Base-by-base conservation (phyloP, 2,888 invertebrate species). In the Cerceris ruficornis region DNA sequence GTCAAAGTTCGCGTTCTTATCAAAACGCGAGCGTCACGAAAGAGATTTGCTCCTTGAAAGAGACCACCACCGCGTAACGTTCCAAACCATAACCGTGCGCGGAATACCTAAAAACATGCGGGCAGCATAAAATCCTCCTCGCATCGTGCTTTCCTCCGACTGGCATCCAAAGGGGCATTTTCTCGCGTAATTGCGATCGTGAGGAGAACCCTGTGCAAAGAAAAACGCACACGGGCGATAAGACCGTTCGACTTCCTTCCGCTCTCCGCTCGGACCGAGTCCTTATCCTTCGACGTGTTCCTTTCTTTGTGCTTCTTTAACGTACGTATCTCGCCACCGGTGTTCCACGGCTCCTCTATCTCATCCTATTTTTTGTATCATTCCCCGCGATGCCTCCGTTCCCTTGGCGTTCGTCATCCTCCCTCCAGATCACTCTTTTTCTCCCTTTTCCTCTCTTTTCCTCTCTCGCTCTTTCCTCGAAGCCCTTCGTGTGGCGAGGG, bases 401-500 rank as follows among this genome's bases (percentile, higher is more conserved):
- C 70, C 71, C 58, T 65, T 49, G 70, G 74, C 69, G 78, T 77
- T 70, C 75, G 75, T 82, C 81, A 76, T 69, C 50, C 80, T 39
- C 61, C 52, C 49, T 11, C 60, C 50, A 43, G 55, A 50, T 62
- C 75, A n/a, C n/a, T n/a, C n/a, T n/a, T n/a, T n/a, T n/a, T n/a
- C n/a, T n/a, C n/a, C n/a, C n/a, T n/a, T n/a, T n/a, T n/a, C n/a
- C 73, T 70, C 70, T 62, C 71, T 80, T 68, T 72, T 75, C 69
- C 71, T 81, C 73, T 62, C 49, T 39, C 64, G 7, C 42, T 79
- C 75, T 79, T 82, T 77, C 81, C 78, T 43, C 81, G 80, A 80
- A 87, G 75, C 74, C 83, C 82, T 87, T 80, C 83, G 84, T 77
- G 83, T 76, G 65, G 84, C 82, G 82, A 84, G 87, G 84, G 82